These are phyloP conservation scores for Parasteatoda lunata DNA, from an alignment of 2,888 invertebrate species.

Conservation along the genomic window DNA sequence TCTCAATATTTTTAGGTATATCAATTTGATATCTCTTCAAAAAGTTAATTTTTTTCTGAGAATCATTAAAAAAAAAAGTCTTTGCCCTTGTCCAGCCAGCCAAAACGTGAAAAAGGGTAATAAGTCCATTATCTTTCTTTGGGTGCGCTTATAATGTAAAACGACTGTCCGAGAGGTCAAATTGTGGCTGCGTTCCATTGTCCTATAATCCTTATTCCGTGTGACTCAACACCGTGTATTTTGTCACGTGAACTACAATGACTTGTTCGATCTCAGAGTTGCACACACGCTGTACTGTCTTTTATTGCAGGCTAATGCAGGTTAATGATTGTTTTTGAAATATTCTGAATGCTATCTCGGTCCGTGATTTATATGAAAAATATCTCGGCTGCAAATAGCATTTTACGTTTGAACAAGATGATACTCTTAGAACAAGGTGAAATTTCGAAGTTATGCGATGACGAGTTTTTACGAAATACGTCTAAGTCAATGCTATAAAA, in stretches of 20 bases:
- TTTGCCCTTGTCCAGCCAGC: too few relatives aligned
- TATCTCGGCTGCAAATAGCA: too few relatives aligned
- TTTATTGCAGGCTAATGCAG: not conserved
- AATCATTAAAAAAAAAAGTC: too few relatives aligned
- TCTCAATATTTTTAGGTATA: too few relatives aligned
- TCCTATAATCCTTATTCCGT: not conserved
- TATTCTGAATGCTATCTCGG: not conserved
- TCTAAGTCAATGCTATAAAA: too few relatives aligned
- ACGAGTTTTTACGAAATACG: too few relatives aligned
- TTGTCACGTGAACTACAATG: slow-evolving; percentile 33
- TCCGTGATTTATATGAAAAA: too few relatives aligned
- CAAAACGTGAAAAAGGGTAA: not conserved
- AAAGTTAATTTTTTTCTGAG: too few relatives aligned
- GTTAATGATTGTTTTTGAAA: not conserved
- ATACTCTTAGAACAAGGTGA: too few relatives aligned
- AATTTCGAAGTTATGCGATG: too few relatives aligned
- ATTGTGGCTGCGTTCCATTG: slow-evolving; percentile 41
- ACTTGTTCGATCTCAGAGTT: slow-evolving; percentile 12
- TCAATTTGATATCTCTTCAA: too few relatives aligned
- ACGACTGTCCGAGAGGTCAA: slow-evolving; percentile 20
- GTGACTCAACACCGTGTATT: slow-evolving; percentile 31
- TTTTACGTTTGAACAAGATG: too few relatives aligned
- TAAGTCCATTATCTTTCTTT: slow-evolving; percentile 20
- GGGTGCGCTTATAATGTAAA: slow-evolving; percentile 24
- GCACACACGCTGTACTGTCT: not conserved